These are phyloP conservation scores for Psittacus erithacus DNA, from an alignment of 2,113 vertebrate genomes.

Conservation along the genomic window DNA sequence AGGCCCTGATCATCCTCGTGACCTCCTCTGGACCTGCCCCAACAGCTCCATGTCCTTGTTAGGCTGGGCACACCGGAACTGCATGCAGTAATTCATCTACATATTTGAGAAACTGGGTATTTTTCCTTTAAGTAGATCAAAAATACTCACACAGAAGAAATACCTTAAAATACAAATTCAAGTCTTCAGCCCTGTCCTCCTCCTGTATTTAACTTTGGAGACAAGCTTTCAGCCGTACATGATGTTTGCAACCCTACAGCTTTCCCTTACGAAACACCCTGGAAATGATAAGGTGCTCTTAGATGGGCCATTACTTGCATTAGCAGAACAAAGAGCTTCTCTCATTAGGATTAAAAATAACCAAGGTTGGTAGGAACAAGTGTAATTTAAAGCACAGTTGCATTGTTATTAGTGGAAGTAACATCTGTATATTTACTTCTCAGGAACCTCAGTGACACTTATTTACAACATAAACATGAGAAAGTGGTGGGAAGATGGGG, in stretches of 20 bases:
- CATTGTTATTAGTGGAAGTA: not conserved
- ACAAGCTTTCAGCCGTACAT: not conserved
- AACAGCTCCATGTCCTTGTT: not conserved
- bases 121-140: not conserved
- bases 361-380: not conserved
- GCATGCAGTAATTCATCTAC: not conserved
- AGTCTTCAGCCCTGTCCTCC: not conserved
- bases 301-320: not conserved
- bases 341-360: not conserved
- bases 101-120: fast-evolving
- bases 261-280: not conserved
- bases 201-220: not conserved
- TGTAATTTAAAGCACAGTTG: not conserved
- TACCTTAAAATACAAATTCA: not conserved
- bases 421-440: not conserved
- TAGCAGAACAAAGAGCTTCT: not conserved
- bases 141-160: not conserved
- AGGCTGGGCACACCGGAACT: not conserved
- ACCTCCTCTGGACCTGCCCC: not conserved
- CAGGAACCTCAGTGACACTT: not conserved
- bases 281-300: not conserved
- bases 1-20: not conserved
- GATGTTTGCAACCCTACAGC: not conserved
- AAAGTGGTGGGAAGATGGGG: not conserved
- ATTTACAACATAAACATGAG: not conserved